Evolutionary conservation across 2,797 vertebrate species (phyloP).

Genomic region (Pseudopleuronectes americanus): DNA sequence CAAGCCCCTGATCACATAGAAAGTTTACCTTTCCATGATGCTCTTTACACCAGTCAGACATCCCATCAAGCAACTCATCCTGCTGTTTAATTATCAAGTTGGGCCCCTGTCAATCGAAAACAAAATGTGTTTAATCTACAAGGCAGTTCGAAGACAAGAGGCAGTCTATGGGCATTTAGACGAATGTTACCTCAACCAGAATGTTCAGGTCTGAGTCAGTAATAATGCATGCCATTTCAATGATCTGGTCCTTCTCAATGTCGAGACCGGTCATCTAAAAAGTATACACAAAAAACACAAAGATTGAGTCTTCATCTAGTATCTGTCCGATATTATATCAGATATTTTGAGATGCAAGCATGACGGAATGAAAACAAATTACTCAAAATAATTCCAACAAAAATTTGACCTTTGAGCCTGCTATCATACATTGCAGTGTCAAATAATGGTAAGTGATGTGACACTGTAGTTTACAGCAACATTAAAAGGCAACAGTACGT

Average conservation of each 20-base stretch:
- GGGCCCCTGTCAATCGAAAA: conserved; percentile 86
- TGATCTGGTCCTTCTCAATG: conserved; percentile 93
- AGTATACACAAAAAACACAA: background rate
- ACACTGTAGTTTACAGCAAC: background rate
- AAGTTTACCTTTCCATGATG: conserved; percentile 92
- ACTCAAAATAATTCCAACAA: background rate
- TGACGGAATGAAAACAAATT: background rate
- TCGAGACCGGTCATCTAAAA: conserved; percentile 95
- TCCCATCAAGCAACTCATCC: conserved; percentile 90
- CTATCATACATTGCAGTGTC: too few relatives aligned
- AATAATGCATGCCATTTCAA: conserved; percentile 97
- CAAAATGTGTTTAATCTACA: background rate
- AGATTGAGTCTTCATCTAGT: background rate
- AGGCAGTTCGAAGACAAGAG: background rate
- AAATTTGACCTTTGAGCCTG: too few relatives aligned
- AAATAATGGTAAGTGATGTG: background rate
- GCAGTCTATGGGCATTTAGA: background rate
- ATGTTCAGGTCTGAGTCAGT: conserved; percentile 92
- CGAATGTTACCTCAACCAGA: conserved; percentile 87
- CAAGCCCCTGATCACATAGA: background rate
- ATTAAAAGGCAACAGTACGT: too few relatives aligned
- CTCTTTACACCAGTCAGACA: conserved; percentile 97
- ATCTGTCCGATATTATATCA: background rate
- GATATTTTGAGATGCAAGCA: background rate
- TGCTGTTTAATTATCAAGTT: conserved; percentile 96